Percentiles rank a stretch among this genome's conserved stretches.
phyloP scores from a whole-genome alignment of 2,797 vertebrate genomes.

The Anisognathus igniventris region DNA sequence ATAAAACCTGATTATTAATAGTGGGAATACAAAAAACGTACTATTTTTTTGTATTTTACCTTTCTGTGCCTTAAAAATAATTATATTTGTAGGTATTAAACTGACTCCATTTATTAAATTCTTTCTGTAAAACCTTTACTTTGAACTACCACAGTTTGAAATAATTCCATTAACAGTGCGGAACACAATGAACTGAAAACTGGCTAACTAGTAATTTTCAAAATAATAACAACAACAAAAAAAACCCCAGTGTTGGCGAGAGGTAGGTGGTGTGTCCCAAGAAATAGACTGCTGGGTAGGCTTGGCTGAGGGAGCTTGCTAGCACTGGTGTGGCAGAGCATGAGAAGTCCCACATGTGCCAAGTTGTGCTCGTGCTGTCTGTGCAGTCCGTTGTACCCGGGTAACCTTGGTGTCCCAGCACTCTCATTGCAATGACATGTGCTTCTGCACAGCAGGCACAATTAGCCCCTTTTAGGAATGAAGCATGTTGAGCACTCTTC shows the following conservation, averaged over 20 bases:
- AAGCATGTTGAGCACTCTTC: background rate
- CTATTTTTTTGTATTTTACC: background rate
- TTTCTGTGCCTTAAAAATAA: background rate
- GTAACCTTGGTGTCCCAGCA: background rate
- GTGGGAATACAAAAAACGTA: background rate
- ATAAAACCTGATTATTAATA: background rate
- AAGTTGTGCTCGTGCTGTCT: accelerated
- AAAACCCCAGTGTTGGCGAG: background rate
- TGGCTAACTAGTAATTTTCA: background rate
- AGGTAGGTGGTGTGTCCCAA: background rate
- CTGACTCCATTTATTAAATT: background rate
- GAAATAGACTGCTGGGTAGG: background rate
- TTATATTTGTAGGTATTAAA: background rate
- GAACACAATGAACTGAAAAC: background rate
- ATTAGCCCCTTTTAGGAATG: background rate
- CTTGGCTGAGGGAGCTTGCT: background rate
- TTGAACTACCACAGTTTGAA: background rate
- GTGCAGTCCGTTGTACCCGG: background rate
- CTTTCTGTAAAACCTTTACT: background rate
- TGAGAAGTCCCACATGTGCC: accelerated
- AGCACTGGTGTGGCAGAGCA: background rate
- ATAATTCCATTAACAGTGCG: background rate
- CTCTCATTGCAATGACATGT: background rate
- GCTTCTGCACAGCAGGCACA: background rate
- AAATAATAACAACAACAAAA: background rate